These are phyloP conservation scores for Nomada hirtipes DNA, from an alignment of 2,888 invertebrate species.

Conservation along the genomic window DNA sequence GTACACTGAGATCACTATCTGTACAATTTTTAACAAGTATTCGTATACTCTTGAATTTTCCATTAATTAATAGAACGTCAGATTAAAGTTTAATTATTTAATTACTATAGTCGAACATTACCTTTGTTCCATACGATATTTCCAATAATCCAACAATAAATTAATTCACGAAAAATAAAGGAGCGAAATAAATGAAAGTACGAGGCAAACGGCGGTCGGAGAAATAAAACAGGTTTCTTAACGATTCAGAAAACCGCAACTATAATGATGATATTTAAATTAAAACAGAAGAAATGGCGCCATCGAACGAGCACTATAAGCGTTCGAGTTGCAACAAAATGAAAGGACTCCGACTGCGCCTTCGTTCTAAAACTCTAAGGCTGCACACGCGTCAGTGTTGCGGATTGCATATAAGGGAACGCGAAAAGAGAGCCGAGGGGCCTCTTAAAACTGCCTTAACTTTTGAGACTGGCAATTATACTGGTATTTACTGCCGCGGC, in stretches of 20 bases:
- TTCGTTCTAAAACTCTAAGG: slow-evolving; percentile 35
- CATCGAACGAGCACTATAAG: too few relatives aligned
- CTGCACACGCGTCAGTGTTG: slow-evolving; percentile 31
- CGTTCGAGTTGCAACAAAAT: background rate
- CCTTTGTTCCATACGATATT: too few relatives aligned
- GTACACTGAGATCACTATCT: too few relatives aligned
- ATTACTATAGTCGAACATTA: too few relatives aligned
- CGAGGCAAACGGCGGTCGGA: too few relatives aligned
- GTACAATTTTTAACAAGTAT: too few relatives aligned
- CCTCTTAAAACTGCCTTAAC: slow-evolving; percentile 69
- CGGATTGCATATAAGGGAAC: slow-evolving; percentile 54
- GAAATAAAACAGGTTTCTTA: background rate
- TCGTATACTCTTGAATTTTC: too few relatives aligned
- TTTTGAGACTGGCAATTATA: slow-evolving; percentile 81
- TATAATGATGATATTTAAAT: background rate
- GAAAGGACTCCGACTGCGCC: slow-evolving; percentile 2
- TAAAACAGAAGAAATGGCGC: background rate
- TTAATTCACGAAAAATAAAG: too few relatives aligned
- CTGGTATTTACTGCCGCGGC: slow-evolving; percentile 82
- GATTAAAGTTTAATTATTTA: too few relatives aligned
- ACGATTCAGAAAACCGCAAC: background rate
- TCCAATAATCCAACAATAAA: too few relatives aligned
- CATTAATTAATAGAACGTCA: too few relatives aligned
- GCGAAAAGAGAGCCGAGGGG: slow-evolving; percentile 55
- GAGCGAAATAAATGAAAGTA: too few relatives aligned